Evolutionary conservation across 2,888 invertebrate genomes (phyloP), one percentile per base, ranked within the genome.

Genomic region (Torymus auratus): DNA sequence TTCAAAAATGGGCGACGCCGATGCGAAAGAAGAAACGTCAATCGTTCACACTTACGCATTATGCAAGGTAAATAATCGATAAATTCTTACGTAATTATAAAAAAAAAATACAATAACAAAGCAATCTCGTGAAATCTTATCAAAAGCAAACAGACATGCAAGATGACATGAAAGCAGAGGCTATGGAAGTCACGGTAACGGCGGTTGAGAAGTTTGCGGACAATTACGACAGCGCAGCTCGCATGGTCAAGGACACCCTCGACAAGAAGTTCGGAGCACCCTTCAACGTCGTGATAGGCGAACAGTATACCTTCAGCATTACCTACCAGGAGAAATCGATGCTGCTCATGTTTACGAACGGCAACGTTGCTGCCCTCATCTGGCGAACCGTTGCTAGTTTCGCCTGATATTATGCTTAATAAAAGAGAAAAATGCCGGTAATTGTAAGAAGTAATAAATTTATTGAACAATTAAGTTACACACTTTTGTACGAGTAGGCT

Each of bases 251-350:
- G 91, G 98, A 99, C 87, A 94, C 94, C 65, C 95, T 99, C 95
- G 99, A 99, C 91, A 98, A 97, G 91, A 97, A 97, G 90, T 98
- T 97, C 91, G 98, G 98, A 2, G 95, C 97, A 0, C 87, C 89
- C 0, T 91, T 89, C 81, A 95, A 97, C 78, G 98, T 98, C 94
- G 96, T 98, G 0, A 96, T 99, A 4, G 99, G 99, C 7, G 98
- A 99, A 93, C 97, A 96, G 80, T 98, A 95, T 91, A 98, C 98
- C 65, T 97, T 97, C 91, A 97, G 97, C 91, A 94, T 98, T 82
- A 96, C 97, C 1, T 97, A 97, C 90, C 97, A 98, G 92, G 95
- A 96, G 81, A 96, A 96, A 89, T 95, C 95, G 85, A 93, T 97
- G 82, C 93, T 97, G 83, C 96, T 97, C 91, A 93, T 98, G 93